A percentile compares a stretch with the other conserved stretches of the same genome.
Evolutionary conservation across 2,113 vertebrate genomes (phyloP).

Genomic region (Emydura subglobosa): DNA sequence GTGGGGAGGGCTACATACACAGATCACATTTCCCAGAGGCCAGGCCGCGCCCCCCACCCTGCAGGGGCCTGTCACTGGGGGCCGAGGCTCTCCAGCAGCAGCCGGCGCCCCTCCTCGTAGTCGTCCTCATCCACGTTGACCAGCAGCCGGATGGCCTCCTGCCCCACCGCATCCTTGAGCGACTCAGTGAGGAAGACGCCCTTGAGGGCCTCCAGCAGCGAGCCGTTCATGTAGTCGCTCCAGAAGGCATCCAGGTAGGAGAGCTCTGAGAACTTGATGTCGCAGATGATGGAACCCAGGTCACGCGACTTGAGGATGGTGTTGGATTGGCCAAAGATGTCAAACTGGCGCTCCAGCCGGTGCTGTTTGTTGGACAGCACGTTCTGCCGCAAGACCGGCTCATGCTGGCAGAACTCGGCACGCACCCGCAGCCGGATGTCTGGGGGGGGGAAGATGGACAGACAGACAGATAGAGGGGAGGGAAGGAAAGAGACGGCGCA

Average conservation of each 20-base stretch:
- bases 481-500: background rate
- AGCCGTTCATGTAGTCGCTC: conserved; percentile 91
- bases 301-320: conserved; percentile 87
- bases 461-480: background rate
- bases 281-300: conserved; percentile 91
- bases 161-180: conserved; percentile 87
- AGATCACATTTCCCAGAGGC: background rate
- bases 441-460: conserved; percentile 58
- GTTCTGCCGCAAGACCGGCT: conserved; percentile 84
- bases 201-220: conserved; percentile 89
- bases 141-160: conserved; percentile 87
- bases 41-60: background rate
- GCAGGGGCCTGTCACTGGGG: background rate
- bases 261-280: conserved; percentile 94
- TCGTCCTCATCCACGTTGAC: conserved; percentile 94
- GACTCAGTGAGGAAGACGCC: conserved; percentile 93
- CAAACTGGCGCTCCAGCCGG: conserved; percentile 88
- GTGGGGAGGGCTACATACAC: background rate
- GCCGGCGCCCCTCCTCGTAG: conserved; percentile 87
- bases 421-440: conserved; percentile 91
- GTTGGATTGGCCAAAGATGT: conserved; percentile 90
- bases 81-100: conserved; percentile 74
- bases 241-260: conserved; percentile 93
- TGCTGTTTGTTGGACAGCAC: conserved; percentile 88
- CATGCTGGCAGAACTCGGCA: conserved; percentile 91